phyloP scores from a whole-genome alignment of 2,113 vertebrate genomes.

The Phoxinus phoxinus region DNA sequence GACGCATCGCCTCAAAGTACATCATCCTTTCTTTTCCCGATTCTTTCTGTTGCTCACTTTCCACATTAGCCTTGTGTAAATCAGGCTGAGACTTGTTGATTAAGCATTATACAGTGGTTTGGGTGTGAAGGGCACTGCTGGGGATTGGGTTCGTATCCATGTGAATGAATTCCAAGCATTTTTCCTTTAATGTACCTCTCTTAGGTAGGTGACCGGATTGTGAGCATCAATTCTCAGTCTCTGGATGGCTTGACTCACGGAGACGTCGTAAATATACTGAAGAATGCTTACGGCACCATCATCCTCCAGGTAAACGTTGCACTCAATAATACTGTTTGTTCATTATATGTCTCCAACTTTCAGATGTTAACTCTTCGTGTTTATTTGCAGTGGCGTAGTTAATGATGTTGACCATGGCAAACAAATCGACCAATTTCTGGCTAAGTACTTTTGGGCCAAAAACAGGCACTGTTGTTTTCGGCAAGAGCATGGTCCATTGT shows the following conservation, averaged over 20 bases:
- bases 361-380: too few relatives aligned
- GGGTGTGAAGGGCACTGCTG: conserved; percentile 13
- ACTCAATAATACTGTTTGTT: not conserved
- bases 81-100: conserved; percentile 27
- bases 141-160: conserved; percentile 18
- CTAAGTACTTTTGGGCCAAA: not conserved
- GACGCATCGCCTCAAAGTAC: conserved; percentile 88
- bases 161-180: conserved; percentile 1
- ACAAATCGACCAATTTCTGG: not conserved
- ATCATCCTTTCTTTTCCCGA: not conserved
- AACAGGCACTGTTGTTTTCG: not conserved
- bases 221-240: conserved; percentile 89
- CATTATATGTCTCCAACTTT: too few relatives aligned
- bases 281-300: conserved; percentile 90
- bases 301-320: conserved; percentile 84
- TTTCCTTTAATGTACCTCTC: not conserved
- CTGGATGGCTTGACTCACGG: conserved; percentile 88
- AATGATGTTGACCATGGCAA: not conserved
- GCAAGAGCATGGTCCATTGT: not conserved
- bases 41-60: accelerated
- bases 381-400: not conserved
- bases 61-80: not conserved
- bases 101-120: conserved; percentile 16
- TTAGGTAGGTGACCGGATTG: conserved; percentile 95
- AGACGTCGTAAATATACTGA: conserved; percentile 90